Base-by-base conservation (phyloP, 2,797 vertebrate genomes). In the Hyperoplus lanceolatus region DNA sequence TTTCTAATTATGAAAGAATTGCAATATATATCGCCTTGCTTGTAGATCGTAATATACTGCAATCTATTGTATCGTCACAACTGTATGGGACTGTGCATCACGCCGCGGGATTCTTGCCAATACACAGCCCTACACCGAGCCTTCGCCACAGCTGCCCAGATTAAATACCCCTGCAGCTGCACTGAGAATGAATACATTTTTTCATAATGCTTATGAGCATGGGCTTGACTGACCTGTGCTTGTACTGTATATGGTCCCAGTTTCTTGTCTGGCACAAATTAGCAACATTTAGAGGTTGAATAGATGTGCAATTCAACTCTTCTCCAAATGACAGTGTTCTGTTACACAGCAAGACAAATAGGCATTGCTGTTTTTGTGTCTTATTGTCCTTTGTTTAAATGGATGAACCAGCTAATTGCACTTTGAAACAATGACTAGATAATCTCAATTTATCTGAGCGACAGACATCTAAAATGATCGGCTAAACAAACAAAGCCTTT, bases 371-470 rank as follows among this genome's bases (percentile, higher is more conserved):
- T 63, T 57, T 8, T 59, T 55, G 45, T 6, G 50, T 64, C 46
- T 56, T 21, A n/a, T 75, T 73, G 64, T 80, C 67, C 48, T 79
- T 70, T 11, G 57, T 77, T 72, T 71, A 70, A 87, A 88, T 79
- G 67, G 72, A 85, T 83, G 77, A 84, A 6, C 7, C 72, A 70
- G 71, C 64, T 86, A 87, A 89, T 77, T 80, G 79, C 62, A 49
- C 29, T 77, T 77, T 79, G 82, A 84, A 73, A 79, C 53, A 83
- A 65, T 70, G 78, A 79, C 74, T 67, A 74, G 58, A 78, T 62
- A 83, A 75, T 85, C 70, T 61, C 77, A 86, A 86, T 90, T 83
- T 76, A 87, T 91, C 66, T 71, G 71, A 84, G 70, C 74, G 73
- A 11, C 64, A 79, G 77, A 81, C 75, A 68, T 77, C 70, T 79